Evolutionary conservation across 2,113 vertebrate genomes (phyloP).

Genomic region (Elephas maximus): DNA sequence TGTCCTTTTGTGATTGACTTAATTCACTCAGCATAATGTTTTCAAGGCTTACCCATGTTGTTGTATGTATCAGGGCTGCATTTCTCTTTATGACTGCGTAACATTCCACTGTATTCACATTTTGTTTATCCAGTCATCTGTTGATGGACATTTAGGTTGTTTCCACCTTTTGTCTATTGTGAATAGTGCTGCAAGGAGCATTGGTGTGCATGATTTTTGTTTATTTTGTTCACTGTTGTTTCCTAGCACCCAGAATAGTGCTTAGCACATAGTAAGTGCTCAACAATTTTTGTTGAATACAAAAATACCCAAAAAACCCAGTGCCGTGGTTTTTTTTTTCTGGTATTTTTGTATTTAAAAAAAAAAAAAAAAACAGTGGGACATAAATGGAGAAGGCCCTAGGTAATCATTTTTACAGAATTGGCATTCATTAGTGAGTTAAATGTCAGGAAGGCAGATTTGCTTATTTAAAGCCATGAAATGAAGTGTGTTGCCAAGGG

Average conservation of each 20-base stretch:
- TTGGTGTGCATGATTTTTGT: background rate
- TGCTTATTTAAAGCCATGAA: background rate
- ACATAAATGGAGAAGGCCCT: background rate
- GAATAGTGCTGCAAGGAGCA: background rate
- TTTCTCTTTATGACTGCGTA: no score
- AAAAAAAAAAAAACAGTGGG: background rate
- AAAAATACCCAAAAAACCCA: background rate
- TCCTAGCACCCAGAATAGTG: background rate
- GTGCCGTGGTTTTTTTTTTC: no score
- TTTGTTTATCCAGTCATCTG: no score
- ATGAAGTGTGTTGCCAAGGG: background rate
- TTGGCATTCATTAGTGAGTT: no score
- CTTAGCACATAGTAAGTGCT: background rate
- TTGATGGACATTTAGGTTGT: background rate
- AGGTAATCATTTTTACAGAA: background rate
- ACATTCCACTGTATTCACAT: no score
- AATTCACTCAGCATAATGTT: background rate
- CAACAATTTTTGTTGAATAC: background rate
- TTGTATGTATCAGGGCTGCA: no score
- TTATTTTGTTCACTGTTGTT: conserved; percentile 34
- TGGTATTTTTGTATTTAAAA: no score
- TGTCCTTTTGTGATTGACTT: background rate
- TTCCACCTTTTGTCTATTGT: background rate
- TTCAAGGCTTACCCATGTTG: background rate
- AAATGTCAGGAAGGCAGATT: background rate